Evolutionary conservation across 2,113 vertebrate genomes (phyloP), one percentile per base, ranked within the genome.

Genomic region (Pithys albifrons): DNA sequence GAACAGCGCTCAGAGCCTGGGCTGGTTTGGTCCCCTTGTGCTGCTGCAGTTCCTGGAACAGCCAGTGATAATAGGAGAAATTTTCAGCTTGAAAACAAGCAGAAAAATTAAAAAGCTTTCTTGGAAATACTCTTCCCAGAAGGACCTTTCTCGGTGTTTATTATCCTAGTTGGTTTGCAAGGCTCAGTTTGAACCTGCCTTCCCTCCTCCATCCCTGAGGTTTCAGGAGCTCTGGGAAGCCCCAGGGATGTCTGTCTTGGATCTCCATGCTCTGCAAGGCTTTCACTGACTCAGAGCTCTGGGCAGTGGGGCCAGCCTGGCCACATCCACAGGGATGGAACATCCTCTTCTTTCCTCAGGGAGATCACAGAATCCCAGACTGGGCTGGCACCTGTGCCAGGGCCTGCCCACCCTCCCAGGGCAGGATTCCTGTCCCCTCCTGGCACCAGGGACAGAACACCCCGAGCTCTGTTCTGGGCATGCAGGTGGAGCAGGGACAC

Each of bases 71-170:
- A 87, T 11, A 41, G 61, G 39, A 80, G 61, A 20, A 19, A n/a
- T 95, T 96, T 89, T 77, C 69, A 89, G 86, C 92, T 93, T 78
- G 51, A 86, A 84, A 96, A 91, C 94, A 84, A 67, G 73, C 17
- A 55, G 76, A 67, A 74, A 74, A 93, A 95, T 87, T 82, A 52
- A 86, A 82, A 79, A 84, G 48, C 70, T 91, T 67, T 57, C 48
- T 83, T 71, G 79, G 52, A 88, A 55, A 24, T 81, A 3, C 14
- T 84, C 52, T 80, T 67, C 61, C 31, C 59, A 37, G 66, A 37
- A 75, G 57, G 51, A 51, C 41, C 35, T 64, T 95, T 91, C 35
- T 51, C 9, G 7, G 14, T 74, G 52, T 93, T 92, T 96, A 10
- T 88, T 89, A 3, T 6, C 78, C 41, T 77, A 62, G 22, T 41